Base-by-base conservation (phyloP, 2,113 vertebrate genomes). In the Xerus inauris region DNA sequence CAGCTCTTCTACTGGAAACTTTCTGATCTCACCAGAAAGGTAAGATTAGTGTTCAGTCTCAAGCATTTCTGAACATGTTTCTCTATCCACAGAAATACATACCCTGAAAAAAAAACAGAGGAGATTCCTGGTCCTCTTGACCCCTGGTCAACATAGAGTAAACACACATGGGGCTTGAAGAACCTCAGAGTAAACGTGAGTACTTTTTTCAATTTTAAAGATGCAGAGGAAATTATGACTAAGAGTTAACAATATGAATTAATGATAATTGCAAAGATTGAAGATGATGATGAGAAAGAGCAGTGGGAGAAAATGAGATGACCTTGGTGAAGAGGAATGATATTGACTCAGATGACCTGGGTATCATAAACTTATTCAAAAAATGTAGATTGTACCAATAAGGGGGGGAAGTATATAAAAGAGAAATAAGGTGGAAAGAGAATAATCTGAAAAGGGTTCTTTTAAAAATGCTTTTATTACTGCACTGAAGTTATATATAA, bases 171-270 rank as follows among this genome's bases (percentile, higher is more conserved):
- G 16, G 11, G 1, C 51, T 59, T 69, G 85, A 94, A 90, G 92
- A 91, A 75, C 1, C 19, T 45, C 89, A 82, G 45, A 83, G 59
- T 42, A 94, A 87, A 87, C 6, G 95, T 97, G 65, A 96, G 97
- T 97, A 69, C 35, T 69, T 80, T 92, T 88, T 87, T 87, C 72
- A 62, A 5, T 62, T 95, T 92, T 51, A 91, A 86, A 80, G 65
- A 96, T 26, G 3, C 54, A 82, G 65, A 40, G 8, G 8, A 45
- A 62, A 49, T 84, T 57, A 57, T 72, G 72, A 72, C 30, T 64
- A 42, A 77, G 19, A 62, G 79, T 90, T 91, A n/a, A 77, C 81
- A 85, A 62, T 82, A 45, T 40, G 32, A 92, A 72, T 59, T 59
- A 30, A 77, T 16, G 10, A 19, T 38, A 47, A 17, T 82, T 92